Conservation (phyloP, 2,888 invertebrate species). For the Eulithis prunata region DNA sequence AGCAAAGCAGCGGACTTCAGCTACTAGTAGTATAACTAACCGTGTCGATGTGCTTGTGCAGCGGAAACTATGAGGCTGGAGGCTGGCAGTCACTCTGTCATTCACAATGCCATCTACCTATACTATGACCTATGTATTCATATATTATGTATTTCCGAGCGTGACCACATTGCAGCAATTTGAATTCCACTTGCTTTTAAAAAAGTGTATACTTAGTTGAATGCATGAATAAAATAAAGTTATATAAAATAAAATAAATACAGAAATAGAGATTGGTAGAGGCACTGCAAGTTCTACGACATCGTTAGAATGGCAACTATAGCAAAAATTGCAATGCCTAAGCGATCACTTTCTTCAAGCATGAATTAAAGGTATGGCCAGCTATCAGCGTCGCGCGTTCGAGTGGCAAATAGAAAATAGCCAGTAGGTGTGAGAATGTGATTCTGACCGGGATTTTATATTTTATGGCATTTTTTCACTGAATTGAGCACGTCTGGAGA, state of each 20-base stretch:
- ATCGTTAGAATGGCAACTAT: too few relatives aligned
- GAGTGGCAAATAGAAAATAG: constrained; percentile 31
- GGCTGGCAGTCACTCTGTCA: background rate
- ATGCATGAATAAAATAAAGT: too few relatives aligned
- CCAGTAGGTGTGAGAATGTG: constrained; percentile 24
- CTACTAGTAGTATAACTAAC: constrained; percentile 7
- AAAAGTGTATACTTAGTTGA: too few relatives aligned
- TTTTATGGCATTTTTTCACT: constrained; percentile 29
- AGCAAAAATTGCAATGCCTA: too few relatives aligned
- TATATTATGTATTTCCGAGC: background rate
- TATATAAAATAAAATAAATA: too few relatives aligned
- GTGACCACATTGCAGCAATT: background rate
- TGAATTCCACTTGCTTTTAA: background rate
- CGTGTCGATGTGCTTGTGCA: constrained; percentile 6
- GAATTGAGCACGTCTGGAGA: constrained; percentile 18
- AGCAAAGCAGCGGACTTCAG: background rate
- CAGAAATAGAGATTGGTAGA: too few relatives aligned
- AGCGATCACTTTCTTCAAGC: too few relatives aligned
- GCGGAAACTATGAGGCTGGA: background rate
- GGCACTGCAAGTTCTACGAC: too few relatives aligned
- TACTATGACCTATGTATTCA: too few relatives aligned
- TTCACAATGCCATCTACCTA: constrained; percentile 3
- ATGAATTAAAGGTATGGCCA: too few relatives aligned
- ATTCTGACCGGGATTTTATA: constrained; percentile 27
- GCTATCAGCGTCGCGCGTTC: constrained; percentile 25